Conservation (phyloP, 2,113 vertebrate genomes). For the crab-eating macaque (Macaca fascicularis) region T2T-MFA8v1.1 NC_088384.1:107539001-107539500, state of each 20-base stretch:
- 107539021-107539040: background rate
- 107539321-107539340: no score
- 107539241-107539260: background rate
- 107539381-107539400: background rate
- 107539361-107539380: rapidly evolving
- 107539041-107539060: no score
- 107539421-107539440: background rate
- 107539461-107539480: background rate
- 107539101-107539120: no score
- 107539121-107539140: no score
- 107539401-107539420: background rate
- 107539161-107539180: background rate
- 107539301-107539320: background rate
- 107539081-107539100: background rate
- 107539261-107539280: rapidly evolving
- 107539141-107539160: background rate
- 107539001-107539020: background rate
- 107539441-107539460: background rate
- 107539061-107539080: background rate
- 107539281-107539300: background rate
- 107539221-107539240: background rate
- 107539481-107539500: background rate
- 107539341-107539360: rapidly evolving
- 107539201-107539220: background rate
- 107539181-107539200: background rate